A percentile compares a stretch with the other conserved stretches of the same genome.
These are phyloP conservation scores for Semotilus atromaculatus DNA, from an alignment of 2,797 vertebrate genomes.

Conservation along the genomic window DNA sequence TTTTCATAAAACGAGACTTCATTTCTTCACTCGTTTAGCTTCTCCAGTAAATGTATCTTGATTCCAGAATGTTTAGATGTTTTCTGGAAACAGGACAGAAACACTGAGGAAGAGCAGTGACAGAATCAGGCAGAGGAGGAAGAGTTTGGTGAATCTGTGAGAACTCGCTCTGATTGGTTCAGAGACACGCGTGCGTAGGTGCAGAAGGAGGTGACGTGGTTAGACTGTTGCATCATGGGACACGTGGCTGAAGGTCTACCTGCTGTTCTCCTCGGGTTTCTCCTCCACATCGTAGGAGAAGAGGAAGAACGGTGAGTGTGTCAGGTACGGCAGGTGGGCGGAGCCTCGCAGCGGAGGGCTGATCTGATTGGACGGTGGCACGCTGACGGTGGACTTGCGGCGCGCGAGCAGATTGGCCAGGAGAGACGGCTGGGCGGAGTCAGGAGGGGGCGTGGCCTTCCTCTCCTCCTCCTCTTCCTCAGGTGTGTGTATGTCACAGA, in stretches of 20 bases:
- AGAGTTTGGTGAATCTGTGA: background rate
- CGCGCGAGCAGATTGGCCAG: conserved; percentile 74
- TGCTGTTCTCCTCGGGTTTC: conserved; percentile 56
- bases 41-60: too few relatives aligned
- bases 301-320: conserved; percentile 93
- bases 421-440: conserved; percentile 66
- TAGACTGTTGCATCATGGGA: conserved; percentile 29
- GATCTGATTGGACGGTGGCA: conserved; percentile 80
- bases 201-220: conserved; percentile 13
- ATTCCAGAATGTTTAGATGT: too few relatives aligned
- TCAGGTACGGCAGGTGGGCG: conserved; percentile 87
- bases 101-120: too few relatives aligned
- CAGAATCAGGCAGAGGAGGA: background rate
- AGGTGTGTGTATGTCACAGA: background rate
- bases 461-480: background rate
- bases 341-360: conserved; percentile 77
- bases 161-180: background rate
- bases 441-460: conserved; percentile 16
- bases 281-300: conserved; percentile 93
- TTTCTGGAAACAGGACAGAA: too few relatives aligned
- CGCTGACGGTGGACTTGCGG: conserved; percentile 70
- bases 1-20: too few relatives aligned
- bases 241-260: conserved; percentile 55
- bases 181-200: conserved; percentile 24
- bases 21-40: too few relatives aligned